A percentile compares a stretch with the other conserved stretches of the same genome.
These are phyloP conservation scores for Zaprionus davidi DNA, from an alignment of 1,140 invertebrate genomes.

Conservation along the genomic window DNA sequence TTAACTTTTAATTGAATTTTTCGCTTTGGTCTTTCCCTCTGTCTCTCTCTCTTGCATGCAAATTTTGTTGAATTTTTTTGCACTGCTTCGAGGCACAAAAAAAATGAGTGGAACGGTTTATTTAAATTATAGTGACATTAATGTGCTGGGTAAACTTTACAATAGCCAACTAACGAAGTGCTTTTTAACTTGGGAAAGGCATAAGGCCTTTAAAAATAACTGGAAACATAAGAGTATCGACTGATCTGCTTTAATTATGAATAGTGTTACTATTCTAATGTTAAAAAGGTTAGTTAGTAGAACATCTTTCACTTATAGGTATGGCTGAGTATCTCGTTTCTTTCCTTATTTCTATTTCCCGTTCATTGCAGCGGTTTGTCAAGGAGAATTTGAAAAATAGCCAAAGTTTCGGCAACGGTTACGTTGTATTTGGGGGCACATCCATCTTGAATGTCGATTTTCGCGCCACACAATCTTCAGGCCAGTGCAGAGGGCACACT, in stretches of 20 bases:
- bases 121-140: constrained; percentile 5
- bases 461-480: not conserved
- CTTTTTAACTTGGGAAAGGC: not conserved
- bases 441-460: not conserved
- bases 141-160: not conserved
- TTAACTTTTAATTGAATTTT: constrained; percentile 7
- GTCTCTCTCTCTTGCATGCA: not conserved
- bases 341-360: not conserved
- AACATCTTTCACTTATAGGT: no score
- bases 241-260: not conserved
- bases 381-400: constrained; percentile 10
- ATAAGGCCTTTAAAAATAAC: not conserved
- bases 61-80: constrained; percentile 3
- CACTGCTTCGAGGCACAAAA: not conserved
- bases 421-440: constrained; percentile 13
- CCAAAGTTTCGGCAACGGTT: constrained; percentile 19
- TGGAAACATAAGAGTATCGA: not conserved
- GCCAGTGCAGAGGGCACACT: constrained; percentile 15
- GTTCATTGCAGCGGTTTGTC: not conserved
- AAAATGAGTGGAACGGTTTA: not conserved
- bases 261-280: no score
- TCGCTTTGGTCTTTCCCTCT: not conserved
- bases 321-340: not conserved
- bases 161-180: not conserved
- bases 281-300: no score